Evolutionary conservation across 2,888 invertebrate genomes (phyloP), one percentile per base, ranked within the genome.

Genomic region (Drosophila leonis): DNA sequence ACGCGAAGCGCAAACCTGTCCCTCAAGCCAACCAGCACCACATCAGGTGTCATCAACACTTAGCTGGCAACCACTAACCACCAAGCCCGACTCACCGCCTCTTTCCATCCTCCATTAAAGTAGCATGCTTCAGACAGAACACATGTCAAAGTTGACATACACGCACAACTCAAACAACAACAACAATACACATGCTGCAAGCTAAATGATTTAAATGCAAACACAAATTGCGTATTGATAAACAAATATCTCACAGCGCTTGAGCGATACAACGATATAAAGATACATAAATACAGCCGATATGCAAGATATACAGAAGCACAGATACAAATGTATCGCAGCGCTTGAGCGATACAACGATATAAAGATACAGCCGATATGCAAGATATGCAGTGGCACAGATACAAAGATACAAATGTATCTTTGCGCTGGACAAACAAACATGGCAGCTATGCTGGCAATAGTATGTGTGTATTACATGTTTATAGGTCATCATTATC

Each of bases 81-180:
- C 24, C 44, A 8, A 4, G 9, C 3, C 20, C 24, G 27, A 27
- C 15, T 13, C n/a, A 2, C n/a, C 8, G 5, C 5, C n/a, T 18
- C 41, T 1, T 9, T 15, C 10, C 35, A 18, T 4, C 29, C 8
- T 6, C 29, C 68, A 57, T 69, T 72, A 76, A 83, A 90, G 90
- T 82, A 75, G 82, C 80, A 72, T 68, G 69, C 76, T 81, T 72
- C 74, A 66, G 75, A 70, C 54, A 20, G 71, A 74, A 64, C 74
- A 86, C 72, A 90, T 83, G 89, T 90, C 90, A 81, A 68, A 80
- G 88, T 62, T 80, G 79, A 80, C 81, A 78, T 51, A 68, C 66
- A 67, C 49, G 66, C 60, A 39, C 33, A 39, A 56, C 49, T 41
- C 54, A 60, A 52, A 46, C 54, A 62, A 55, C 39, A 61, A 15